Base-by-base conservation (phyloP, 2,113 vertebrate genomes). In the Lontra canadensis region DNA sequence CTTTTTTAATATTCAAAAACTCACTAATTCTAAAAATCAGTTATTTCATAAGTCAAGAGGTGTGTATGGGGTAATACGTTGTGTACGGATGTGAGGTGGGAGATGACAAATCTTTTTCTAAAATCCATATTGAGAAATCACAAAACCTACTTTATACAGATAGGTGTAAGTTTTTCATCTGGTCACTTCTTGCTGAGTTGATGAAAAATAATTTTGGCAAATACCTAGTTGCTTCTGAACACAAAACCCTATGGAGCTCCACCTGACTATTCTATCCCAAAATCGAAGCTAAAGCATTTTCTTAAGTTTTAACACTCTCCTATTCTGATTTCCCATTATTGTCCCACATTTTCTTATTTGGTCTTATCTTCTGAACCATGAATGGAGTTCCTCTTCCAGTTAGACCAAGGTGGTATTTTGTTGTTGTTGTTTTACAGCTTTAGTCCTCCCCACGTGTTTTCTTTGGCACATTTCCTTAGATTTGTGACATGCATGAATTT, bases 391-490 rank as follows among this genome's bases (percentile, higher is more conserved):
- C 36, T 95, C 78, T 71, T 90, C 61, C 47, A 39, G 34, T 49
- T 79, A 87, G 67, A 39, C 52, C 13, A 4, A 71, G 25, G 29
- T 61, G 86, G 25, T 69, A 36, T 44, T 47, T 47, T 76, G 42
- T 76, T 29, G 1, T 76, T 44, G n/a, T 69, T n/a, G 67, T 69
- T 36, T 71, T 87, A 20, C 18, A 65, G 14, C 52, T 79, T 39
- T 69, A 65, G 8, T 82, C 31, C 44, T 78, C 34, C n/a, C 44
- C n/a, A 80, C 4, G 61, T 89, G 39, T 39, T 87, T 39, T 96
- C 25, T 94, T 95, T 82, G 91, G 95, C 91, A 67, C 7, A 93
- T 36, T 97, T 87, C 52, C 36, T 86, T 61, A 84, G 39, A 61
- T 95, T 78, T 94, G 34, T 96, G 44, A 25, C 18, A 57, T 49